Base-by-base conservation (phyloP, 1,140 invertebrate genomes). In the Eurosta solidaginis region DNA sequence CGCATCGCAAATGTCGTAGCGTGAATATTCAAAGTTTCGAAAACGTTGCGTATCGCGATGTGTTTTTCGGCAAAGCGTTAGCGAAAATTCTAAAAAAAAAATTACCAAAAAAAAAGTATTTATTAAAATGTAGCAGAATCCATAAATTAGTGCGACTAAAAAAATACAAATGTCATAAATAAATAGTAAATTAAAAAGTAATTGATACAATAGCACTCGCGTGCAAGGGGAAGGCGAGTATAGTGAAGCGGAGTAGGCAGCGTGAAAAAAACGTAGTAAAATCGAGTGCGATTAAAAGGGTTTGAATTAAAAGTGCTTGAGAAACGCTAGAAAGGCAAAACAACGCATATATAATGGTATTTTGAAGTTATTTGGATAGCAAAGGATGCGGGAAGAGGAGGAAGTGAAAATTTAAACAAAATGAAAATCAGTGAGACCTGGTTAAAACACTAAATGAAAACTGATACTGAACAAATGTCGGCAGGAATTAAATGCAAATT, bases 11-110 rank as follows among this genome's bases (percentile, higher is more conserved):
- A 78, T 47, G 63, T 74, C 40, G 76, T 74, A 74, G 49, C 49
- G 77, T 40, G 77, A 74, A 74, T 33, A 75, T 42, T 74, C 74
- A 52, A 47, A 47, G 63, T 77, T 77, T 47, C 47, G 77, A 52
- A 52, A 74, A 68, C 63, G 68, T 49, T 22, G 77, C 52, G 59
- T 68, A 68, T 68, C 59, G 59, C 36, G 59, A 33, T n/a, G 59
- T 68, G 59, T 68, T 68, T 54, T 68, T 68, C 59, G 36, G 33
- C 59, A 68, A 68, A 14, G 59, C 59, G 59, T 68, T 17, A 40
- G 59, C 59, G 59, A 33, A 68, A 68, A 20, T 42, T 40, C 0
- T 40, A 40, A 49, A 49, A 6, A 1, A 68, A 44, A 68, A 47
- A 45, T 22, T 44, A n/a, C n/a, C 7, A 14, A 77, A 49, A 33